Evolutionary conservation across 2,888 invertebrate species (phyloP), one percentile per base, ranked within the genome.

Genomic region (Leptarthrus brevirostris): DNA sequence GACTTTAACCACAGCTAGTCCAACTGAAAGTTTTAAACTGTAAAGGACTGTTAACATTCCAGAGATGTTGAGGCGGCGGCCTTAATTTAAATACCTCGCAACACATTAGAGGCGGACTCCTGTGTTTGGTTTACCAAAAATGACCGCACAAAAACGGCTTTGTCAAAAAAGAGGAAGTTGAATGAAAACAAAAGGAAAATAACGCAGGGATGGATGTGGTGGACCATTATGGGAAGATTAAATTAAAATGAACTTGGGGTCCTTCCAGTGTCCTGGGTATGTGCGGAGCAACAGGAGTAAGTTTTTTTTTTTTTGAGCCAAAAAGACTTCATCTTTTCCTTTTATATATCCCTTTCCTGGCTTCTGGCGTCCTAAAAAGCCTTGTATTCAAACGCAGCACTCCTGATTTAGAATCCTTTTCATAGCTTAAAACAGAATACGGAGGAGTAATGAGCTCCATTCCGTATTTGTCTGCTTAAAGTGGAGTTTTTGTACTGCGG

Each of bases 41-140:
- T 30, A 14, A 18, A 14, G 30, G 3, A 18, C 56, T 4, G 18
- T 18, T 12, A 40, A 40, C 12, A 40, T 40, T 40, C n/a, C 12
- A 14, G 18, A 56, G 4, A 8, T 24, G 30, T 24, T 16, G 24
- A 16, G 53, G 53, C 4, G 20, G 53, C 8, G 56, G 30, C 14
- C 56, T 30, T 56, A 56, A 56, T 56, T 56, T 56, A 56, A 56
- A 56, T 56, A 56, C 16, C 30, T 56, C 56, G 16, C 18, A 56
- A 56, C 56, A 56, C 56, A 30, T 30, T 56, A 54, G 20, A 54
- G 26, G 54, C 54, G 26, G 14, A 22, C 54, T 47, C 54, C n/a
- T 54, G 54, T 54, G 26, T 56, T 56, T 30, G 34, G 34, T 5
- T 56, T 30, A 56, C 56, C 56, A 56, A 26, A 54, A 54, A 54